Conservation (phyloP, 2,113 vertebrate species). For the Cisticola juncidis region DNA sequence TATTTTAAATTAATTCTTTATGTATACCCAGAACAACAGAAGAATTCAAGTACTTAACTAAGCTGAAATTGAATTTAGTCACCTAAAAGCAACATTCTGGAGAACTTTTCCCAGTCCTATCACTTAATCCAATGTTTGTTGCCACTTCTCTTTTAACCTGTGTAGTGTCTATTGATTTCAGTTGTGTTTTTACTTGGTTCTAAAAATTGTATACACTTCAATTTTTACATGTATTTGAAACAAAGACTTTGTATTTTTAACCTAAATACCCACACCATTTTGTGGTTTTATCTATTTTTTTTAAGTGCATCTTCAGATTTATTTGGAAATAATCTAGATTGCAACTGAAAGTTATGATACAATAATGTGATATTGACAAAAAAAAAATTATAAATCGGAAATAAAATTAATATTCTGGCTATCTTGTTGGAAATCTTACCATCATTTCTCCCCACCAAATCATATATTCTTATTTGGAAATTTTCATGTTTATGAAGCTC, state of each 20-base stretch:
- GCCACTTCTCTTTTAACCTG: not conserved
- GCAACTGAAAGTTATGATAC: accelerated
- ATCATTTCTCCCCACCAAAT: not conserved
- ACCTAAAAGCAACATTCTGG: not conserved
- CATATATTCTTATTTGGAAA: not conserved
- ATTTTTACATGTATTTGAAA: not conserved
- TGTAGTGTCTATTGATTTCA: not conserved
- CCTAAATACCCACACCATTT: accelerated
- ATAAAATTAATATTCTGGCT: not conserved
- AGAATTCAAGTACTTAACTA: not conserved
- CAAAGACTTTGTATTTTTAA: not conserved
- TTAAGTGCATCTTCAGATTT: not conserved
- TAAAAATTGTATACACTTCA: not conserved
- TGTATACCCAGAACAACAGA: not conserved
- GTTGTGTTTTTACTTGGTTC: not conserved
- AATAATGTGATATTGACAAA: not conserved
- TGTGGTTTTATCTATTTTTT: not conserved
- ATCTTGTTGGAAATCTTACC: not conserved
- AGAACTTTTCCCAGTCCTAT: not conserved
- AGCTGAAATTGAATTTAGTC: not conserved
- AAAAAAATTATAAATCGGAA: not conserved
- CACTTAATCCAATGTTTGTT: not conserved
- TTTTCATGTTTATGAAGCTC: not conserved
- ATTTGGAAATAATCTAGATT: not conserved
- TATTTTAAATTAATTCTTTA: not conserved